Evolutionary conservation across 2,113 vertebrate species (phyloP), one percentile per base, ranked within the genome.

Genomic region (Microtus montanus): DNA sequence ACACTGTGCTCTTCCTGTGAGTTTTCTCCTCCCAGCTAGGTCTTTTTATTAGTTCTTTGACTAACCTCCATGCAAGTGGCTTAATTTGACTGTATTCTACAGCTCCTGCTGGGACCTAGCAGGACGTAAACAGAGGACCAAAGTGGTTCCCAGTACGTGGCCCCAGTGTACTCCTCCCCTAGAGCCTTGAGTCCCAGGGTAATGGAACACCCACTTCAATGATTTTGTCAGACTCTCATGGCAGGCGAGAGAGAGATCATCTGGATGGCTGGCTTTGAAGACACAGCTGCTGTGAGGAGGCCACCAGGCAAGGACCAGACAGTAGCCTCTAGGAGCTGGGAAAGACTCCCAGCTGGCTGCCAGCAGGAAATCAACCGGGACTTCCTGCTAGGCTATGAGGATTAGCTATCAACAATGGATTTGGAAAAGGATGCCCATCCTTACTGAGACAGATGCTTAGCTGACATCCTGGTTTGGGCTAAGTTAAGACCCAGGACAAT

Each of bases 301-400:
- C 77, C n/a, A 52, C 3, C 3, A 14, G 44, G 71, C 30, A n/a
- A 52, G 83, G 35, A 26, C 78, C 30, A 20, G 54, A 78, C 47
- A 63, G 70, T 14, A 35, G 74, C 26, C 78, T 66, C 20, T 41
- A 9, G n/a, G 79, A 74, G 15, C 64, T 47, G 35, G 78, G 17
- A 70, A 28, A 41, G 74, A 82, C 33, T 84, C 52, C 78, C 58
- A 70, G 12, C 33, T 14, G 35, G 15, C 10, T 88, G 79, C 38
- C 66, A 47, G 38, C 10, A 41, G 75, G 52, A 68, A 83, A n/a
- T 77, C 0, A 83, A n/a, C 71, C 0, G 0, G 44, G 13, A 66
- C 44, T 28, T 75, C 22, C 14, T 24, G n/a, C 85, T 30, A 38
- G 47, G 33, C 85, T 30, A 38, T 28, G 35, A 44, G 74, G 68